Base-by-base conservation (phyloP, 2,888 invertebrate genomes). In the Eupithecia dodoneata region DNA sequence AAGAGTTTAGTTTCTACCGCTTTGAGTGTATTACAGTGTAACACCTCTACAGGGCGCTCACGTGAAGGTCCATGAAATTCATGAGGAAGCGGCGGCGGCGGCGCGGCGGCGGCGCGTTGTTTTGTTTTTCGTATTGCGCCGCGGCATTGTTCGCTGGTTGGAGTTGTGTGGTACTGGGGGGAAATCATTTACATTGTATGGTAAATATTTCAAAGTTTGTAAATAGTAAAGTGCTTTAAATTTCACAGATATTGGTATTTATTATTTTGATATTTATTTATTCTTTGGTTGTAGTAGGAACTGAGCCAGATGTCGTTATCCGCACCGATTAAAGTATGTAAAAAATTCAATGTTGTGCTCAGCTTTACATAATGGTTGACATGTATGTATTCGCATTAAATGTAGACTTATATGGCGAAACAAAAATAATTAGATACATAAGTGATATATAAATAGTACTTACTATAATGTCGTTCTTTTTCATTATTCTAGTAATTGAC, bases 1-100 rank as follows among this genome's bases (percentile, higher is more conserved):
- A 44, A 18, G n/a, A 18, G 45, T 45, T 69, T n/a, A 45, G 45
- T 45, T n/a, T 69, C 69, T 70, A 18, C 6, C 6, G n/a, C 2
- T 13, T 6, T 12, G 12, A 12, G 6, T 70, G 15, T 30, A 70
- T n/a, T 70, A 47, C n/a, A 30, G 18, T 70, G 70, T 47, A 70
- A 70, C 47, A 65, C 47, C 55, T 79, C 77, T 76, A 76, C 41
- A 71, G 76, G 76, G 77, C 76, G 79, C 73, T 13, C 49, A 71
- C 74, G 72, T 70, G 75, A 63, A 75, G 76, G 80, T 83, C 76
- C 80, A 81, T 79, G 79, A 81, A 82, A 79, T 82, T 83, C 82
- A 83, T 79, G 83, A 81, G 81, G 71, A 79, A 80, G 76, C 73
- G 76, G n/a, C n/a, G n/a, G n/a, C n/a, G n/a, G n/a, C n/a, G n/a